Conservation (phyloP, 2,797 vertebrate species). For the Parauchenoglanis punctatus region DNA sequence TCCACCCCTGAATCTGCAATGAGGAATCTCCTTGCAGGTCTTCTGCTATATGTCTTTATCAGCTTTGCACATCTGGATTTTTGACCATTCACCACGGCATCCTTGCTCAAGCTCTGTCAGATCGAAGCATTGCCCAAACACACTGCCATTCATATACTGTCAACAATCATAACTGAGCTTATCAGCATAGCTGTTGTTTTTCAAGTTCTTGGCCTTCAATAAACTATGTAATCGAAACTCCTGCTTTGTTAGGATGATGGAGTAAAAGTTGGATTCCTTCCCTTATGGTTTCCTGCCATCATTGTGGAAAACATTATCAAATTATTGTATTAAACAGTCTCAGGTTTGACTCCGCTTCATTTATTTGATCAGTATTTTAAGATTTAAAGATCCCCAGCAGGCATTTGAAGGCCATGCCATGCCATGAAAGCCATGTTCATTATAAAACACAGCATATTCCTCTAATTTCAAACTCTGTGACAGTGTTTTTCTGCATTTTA, state of each 20-base stretch:
- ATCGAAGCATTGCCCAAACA: not conserved
- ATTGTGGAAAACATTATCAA: no score
- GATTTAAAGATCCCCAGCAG: no score
- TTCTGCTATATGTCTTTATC: not conserved
- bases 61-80: not conserved
- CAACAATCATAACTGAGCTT: not conserved
- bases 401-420: no score
- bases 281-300: not conserved
- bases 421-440: no score
- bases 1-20: not conserved
- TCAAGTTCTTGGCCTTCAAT: not conserved
- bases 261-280: not conserved
- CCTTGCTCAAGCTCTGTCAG: no score
- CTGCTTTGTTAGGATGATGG: not conserved
- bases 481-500: no score
- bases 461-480: no score
- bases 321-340: no score
- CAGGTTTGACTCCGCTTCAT: no score
- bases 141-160: not conserved
- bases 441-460: no score
- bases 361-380: no score
- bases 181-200: not conserved
- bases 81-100: not conserved
- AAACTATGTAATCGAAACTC: not conserved
- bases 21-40: not conserved